A percentile compares a stretch with the other conserved stretches of the same genome.
These are phyloP conservation scores for Solenopsis fugax DNA, from an alignment of 1,140 invertebrate species.

Conservation along the genomic window DNA sequence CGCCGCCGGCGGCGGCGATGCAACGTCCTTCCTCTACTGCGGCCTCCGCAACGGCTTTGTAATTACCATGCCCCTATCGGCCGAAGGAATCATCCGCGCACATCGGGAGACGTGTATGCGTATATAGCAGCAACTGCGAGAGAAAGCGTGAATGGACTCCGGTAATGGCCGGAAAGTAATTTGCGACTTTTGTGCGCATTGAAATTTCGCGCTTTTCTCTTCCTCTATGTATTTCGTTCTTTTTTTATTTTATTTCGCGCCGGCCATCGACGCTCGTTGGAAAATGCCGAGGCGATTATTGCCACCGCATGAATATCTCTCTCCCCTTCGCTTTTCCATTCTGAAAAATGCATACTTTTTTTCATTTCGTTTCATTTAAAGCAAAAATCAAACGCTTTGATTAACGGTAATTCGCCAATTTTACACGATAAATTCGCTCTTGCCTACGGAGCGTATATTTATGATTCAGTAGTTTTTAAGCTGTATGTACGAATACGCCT, in stretches of 20 bases:
- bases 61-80: conserved; percentile 52
- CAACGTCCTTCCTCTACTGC: conserved; percentile 19
- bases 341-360: conserved; percentile 35
- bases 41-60: conserved; percentile 42
- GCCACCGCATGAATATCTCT: conserved; percentile 52
- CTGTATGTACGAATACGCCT: background rate
- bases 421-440: conserved; percentile 7
- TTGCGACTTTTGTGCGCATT: conserved; percentile 65
- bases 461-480: conserved; percentile 20
- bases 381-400: conserved; percentile 52
- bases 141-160: conserved; percentile 55
- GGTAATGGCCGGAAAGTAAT: conserved; percentile 65
- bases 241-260: conserved; percentile 47
- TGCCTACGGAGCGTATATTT: background rate
- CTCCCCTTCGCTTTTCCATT: conserved; percentile 23
- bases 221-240: conserved; percentile 4
- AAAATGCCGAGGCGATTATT: conserved; percentile 55
- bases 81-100: conserved; percentile 53
- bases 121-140: conserved; percentile 22
- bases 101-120: conserved; percentile 26
- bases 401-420: conserved; percentile 56
- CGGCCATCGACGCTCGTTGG: conserved; percentile 52
- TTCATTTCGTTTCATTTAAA: conserved; percentile 51
- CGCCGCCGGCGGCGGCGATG: background rate
- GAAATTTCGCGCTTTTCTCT: conserved; percentile 61